A percentile compares a stretch with the other conserved stretches of the same genome.
Evolutionary conservation across 1,140 invertebrate species (phyloP).

Genomic region (Drosophila tsacasi): DNA sequence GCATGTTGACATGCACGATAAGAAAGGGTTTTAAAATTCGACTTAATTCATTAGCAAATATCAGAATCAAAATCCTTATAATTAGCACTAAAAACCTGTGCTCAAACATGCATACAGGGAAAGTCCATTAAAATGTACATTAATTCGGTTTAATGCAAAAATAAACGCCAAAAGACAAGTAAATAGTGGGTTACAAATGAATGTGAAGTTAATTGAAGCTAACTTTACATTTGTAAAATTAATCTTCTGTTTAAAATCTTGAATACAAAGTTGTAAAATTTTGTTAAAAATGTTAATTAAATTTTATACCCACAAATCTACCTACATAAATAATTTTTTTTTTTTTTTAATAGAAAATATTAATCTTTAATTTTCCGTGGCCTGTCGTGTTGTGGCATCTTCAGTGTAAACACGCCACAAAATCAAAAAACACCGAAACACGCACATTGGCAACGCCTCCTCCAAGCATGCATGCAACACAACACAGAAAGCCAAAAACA

Average conservation of each 20-base stretch:
- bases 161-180: neutral
- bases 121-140: slow-evolving; percentile 64
- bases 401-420: slow-evolving; percentile 48
- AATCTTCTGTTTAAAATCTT: neutral
- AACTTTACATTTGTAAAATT: neutral
- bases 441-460: slow-evolving; percentile 55
- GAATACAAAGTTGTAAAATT: no score
- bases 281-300: neutral
- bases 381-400: slow-evolving; percentile 24
- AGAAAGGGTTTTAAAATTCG: slow-evolving; percentile 46
- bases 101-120: slow-evolving; percentile 32
- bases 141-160: slow-evolving; percentile 5
- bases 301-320: neutral
- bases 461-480: slow-evolving; percentile 57
- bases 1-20: slow-evolving; percentile 56
- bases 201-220: neutral
- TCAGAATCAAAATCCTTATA: slow-evolving; percentile 35
- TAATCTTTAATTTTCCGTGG: neutral
- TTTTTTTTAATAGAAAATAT: neutral
- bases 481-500: slow-evolving; percentile 22
- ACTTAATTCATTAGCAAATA: slow-evolving; percentile 75
- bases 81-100: slow-evolving; percentile 16
- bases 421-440: slow-evolving; percentile 49
- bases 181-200: neutral
- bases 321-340: neutral